phyloP scores from a whole-genome alignment of 2,797 vertebrate genomes.

The Xyrichtys novacula region DNA sequence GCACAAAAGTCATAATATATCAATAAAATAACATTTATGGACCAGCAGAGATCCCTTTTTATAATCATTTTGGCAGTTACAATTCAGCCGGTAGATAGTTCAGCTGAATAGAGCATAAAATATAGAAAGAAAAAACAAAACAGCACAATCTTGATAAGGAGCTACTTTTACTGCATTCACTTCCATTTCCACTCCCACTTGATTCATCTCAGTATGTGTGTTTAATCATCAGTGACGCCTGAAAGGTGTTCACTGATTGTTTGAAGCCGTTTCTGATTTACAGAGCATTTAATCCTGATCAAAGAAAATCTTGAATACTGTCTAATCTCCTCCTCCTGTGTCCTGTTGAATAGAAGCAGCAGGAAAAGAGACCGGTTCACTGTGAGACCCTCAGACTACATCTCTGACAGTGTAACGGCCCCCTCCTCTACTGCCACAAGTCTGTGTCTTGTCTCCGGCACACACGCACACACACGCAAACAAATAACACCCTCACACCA shows the following conservation, averaged over 20 bases:
- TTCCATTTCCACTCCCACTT: background rate
- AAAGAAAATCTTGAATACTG: background rate
- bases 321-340: conserved; percentile 5
- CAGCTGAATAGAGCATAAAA: too few relatives aligned
- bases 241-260: background rate
- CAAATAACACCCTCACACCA: conserved; percentile 15
- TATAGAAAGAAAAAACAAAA: too few relatives aligned
- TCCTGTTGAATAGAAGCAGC: conserved; percentile 81
- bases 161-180: too few relatives aligned
- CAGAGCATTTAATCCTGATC: background rate
- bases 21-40: too few relatives aligned
- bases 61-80: background rate
- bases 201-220: background rate
- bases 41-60: background rate
- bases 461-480: background rate
- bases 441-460: conserved; percentile 20
- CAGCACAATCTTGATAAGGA: too few relatives aligned
- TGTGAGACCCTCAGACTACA: conserved; percentile 99
- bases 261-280: conserved; percentile 1
- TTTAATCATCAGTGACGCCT: background rate
- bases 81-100: background rate
- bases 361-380: conserved; percentile 99
- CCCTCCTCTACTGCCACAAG: conserved; percentile 90
- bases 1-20: too few relatives aligned
- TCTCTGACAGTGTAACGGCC: conserved; percentile 99